Percentiles rank a stretch among this genome's conserved stretches.
Conservation (phyloP, 2,797 vertebrate species). For the Pelodytes ibericus region DNA sequence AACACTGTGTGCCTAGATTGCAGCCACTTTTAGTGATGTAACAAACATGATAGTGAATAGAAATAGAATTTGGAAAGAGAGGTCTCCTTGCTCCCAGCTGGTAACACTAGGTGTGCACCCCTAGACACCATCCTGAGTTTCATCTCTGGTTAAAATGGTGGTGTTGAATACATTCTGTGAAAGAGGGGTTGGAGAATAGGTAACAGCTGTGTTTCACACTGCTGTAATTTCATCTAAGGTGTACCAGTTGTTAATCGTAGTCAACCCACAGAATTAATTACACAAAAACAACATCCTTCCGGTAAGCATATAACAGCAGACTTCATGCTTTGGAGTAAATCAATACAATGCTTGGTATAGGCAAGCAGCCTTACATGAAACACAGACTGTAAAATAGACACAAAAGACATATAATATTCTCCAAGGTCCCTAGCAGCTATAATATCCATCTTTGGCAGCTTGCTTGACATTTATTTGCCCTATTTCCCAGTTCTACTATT, state of each 20-base stretch:
- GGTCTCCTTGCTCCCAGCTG: too few relatives aligned
- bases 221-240: not conserved
- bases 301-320: conserved; percentile 2
- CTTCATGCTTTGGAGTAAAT: conserved; percentile 72
- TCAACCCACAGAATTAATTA: not conserved
- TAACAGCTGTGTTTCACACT: too few relatives aligned
- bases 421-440: conserved; percentile 84
- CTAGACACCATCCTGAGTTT: too few relatives aligned
- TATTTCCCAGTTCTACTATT: conserved; percentile 75
- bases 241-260: not conserved
- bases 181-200: too few relatives aligned
- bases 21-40: too few relatives aligned
- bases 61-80: too few relatives aligned
- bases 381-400: conserved; percentile 80
- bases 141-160: too few relatives aligned
- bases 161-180: too few relatives aligned
- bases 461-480: conserved; percentile 91
- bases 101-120: too few relatives aligned
- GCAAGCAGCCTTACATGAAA: conserved; percentile 75
- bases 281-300: conserved; percentile 12
- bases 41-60: too few relatives aligned
- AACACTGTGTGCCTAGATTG: too few relatives aligned
- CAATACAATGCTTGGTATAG: conserved; percentile 72
- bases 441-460: conserved; percentile 88
- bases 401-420: conserved; percentile 79